phyloP scores from a whole-genome alignment of 2,797 vertebrate genomes.

The Bufotes viridis region DNA sequence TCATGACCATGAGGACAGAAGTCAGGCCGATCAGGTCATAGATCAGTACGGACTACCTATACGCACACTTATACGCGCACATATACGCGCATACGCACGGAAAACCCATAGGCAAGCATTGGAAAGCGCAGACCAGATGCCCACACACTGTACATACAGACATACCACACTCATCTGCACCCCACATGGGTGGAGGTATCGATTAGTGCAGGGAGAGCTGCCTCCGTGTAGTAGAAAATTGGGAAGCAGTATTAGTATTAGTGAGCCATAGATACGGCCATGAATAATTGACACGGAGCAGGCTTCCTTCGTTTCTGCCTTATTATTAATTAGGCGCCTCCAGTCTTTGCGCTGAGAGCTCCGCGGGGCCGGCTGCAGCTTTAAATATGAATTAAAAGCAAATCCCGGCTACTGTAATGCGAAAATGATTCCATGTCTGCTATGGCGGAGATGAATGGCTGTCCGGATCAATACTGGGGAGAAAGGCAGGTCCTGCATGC shows the following conservation, averaged over 20 bases:
- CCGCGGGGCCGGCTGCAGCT: slow-evolving; percentile 81
- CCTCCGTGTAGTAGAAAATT: slow-evolving; percentile 77
- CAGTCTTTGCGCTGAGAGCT: slow-evolving; percentile 81
- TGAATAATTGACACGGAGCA: slow-evolving; percentile 85
- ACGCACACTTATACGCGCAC: too few relatives aligned
- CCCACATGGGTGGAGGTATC: not conserved
- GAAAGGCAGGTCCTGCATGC: slow-evolving; percentile 71
- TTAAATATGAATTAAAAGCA: slow-evolving; percentile 90
- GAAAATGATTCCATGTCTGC: slow-evolving; percentile 87
- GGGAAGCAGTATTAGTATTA: slow-evolving; percentile 75
- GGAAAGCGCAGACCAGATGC: not conserved
- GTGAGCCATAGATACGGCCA: slow-evolving; percentile 80
- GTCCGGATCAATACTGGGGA: slow-evolving; percentile 87
- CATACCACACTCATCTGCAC: not conserved
- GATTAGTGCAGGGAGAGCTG: slow-evolving; percentile 72
- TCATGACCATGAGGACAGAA: too few relatives aligned
- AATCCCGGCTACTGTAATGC: slow-evolving; percentile 85
- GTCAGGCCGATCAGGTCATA: too few relatives aligned
- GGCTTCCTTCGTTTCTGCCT: slow-evolving; percentile 85
- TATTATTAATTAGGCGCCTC: slow-evolving; percentile 90
- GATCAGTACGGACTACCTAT: not conserved
- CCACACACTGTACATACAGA: not conserved
- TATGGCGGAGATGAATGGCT: slow-evolving; percentile 85
- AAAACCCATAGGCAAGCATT: too few relatives aligned
- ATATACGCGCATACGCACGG: too few relatives aligned